Percentiles rank a stretch among this genome's conserved stretches.
Evolutionary conservation across 2,888 invertebrate species (phyloP).

Genomic region (Drosophila dives): DNA sequence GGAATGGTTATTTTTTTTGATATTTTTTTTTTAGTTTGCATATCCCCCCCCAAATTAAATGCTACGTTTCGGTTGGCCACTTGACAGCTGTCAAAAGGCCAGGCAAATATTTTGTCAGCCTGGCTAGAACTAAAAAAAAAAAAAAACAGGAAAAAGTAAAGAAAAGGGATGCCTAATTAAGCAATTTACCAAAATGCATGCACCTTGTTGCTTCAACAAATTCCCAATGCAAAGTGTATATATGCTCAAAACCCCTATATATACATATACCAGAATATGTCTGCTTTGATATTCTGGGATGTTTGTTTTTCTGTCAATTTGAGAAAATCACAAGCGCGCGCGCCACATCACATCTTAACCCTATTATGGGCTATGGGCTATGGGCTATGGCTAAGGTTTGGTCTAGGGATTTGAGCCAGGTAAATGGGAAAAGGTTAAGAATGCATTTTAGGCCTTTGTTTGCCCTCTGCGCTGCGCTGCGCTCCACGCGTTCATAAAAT

Average conservation of each 20-base stretch:
- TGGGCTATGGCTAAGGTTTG: constrained; percentile 14
- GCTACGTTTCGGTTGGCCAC: constrained; percentile 71
- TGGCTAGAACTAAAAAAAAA: neutral
- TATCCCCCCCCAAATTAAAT: constrained; percentile 49
- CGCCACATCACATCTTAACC: constrained; percentile 66
- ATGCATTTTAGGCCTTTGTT: constrained; percentile 70
- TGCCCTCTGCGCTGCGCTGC: constrained; percentile 62
- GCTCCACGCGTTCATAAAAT: constrained; percentile 79
- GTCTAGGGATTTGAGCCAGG: constrained; percentile 43
- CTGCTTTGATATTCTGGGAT: constrained; percentile 32
- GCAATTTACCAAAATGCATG: constrained; percentile 60
- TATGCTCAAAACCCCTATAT: neutral
- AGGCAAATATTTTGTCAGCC: constrained; percentile 76
- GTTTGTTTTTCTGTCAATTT: constrained; percentile 65
- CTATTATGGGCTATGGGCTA: constrained; percentile 34
- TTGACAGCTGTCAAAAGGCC: constrained; percentile 76
- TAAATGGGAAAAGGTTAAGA: constrained; percentile 69
- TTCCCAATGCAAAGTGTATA: constrained; percentile 43
- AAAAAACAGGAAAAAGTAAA: too few relatives aligned
- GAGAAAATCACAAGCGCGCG: constrained; percentile 63
- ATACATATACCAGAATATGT: neutral
- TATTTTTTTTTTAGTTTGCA: neutral
- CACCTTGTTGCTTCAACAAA: constrained; percentile 67
- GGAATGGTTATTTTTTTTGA: neutral
- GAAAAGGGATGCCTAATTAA: constrained; percentile 64